Percentiles rank a stretch among this genome's conserved stretches.
Evolutionary conservation across 1,140 invertebrate genomes (phyloP).

Genomic region (Spodoptera frugiperda): DNA sequence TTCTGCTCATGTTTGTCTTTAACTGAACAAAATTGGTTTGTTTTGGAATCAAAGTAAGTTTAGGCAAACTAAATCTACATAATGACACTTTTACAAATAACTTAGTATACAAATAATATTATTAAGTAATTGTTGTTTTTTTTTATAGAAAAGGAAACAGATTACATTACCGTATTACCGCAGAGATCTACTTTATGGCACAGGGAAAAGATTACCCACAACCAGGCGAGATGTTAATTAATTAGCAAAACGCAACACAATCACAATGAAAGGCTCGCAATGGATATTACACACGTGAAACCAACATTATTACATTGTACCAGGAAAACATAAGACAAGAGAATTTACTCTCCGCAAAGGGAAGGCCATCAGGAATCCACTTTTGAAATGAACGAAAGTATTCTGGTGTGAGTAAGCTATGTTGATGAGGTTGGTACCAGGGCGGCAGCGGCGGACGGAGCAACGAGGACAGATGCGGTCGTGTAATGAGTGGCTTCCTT

Average conservation of each 20-base stretch:
- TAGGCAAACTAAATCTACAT: too few relatives aligned
- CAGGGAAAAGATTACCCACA: background rate
- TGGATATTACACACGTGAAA: background rate
- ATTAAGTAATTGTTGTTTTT: too few relatives aligned
- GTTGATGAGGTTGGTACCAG: slow-evolving; percentile 22
- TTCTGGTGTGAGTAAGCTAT: slow-evolving; percentile 5
- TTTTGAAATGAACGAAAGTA: background rate
- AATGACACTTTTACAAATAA: background rate
- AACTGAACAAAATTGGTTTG: background rate
- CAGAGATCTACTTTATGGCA: too few relatives aligned
- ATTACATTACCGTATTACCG: too few relatives aligned
- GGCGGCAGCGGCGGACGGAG: background rate
- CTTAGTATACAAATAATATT: too few relatives aligned
- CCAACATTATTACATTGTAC: background rate
- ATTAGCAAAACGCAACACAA: background rate
- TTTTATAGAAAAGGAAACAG: too few relatives aligned
- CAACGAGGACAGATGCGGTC: slow-evolving; percentile 18
- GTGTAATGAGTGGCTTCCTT: slow-evolving; percentile 31
- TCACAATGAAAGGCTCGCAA: slow-evolving; percentile 3
- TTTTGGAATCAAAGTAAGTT: too few relatives aligned
- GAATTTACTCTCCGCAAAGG: background rate
- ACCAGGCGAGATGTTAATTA: background rate
- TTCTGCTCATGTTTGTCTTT: too few relatives aligned
- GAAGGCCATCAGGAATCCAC: background rate
- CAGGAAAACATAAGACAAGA: background rate